phyloP scores from a whole-genome alignment of 2,113 vertebrate genomes.

The Chloropsis cyanopogon region DNA sequence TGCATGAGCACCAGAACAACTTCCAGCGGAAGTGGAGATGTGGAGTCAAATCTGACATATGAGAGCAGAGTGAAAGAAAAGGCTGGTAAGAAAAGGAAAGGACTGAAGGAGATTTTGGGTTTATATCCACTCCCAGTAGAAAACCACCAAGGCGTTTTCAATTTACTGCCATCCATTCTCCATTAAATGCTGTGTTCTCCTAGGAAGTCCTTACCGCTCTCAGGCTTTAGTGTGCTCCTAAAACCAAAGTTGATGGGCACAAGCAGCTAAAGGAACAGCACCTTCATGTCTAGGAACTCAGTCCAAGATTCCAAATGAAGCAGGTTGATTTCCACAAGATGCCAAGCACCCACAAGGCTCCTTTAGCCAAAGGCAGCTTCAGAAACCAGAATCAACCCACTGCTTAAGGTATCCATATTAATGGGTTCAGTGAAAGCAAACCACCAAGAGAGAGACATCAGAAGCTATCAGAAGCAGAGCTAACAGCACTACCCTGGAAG shows the following conservation, averaged over 20 bases:
- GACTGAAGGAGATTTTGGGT: background rate
- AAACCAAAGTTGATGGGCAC: background rate
- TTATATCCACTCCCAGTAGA: accelerated
- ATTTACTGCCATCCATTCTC: background rate
- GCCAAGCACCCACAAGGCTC: background rate
- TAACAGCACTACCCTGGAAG: background rate
- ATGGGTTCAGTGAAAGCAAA: background rate
- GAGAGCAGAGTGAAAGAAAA: background rate
- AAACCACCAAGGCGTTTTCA: background rate
- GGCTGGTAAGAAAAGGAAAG: background rate
- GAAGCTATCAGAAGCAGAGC: background rate
- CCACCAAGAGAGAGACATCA: background rate
- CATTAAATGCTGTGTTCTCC: background rate
- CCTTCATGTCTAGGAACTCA: background rate
- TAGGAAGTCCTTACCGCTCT: background rate
- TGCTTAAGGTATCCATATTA: background rate
- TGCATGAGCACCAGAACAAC: background rate
- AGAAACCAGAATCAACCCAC: background rate
- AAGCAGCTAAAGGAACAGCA: background rate
- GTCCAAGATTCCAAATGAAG: background rate
- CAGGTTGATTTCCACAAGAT: background rate
- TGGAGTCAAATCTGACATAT: background rate
- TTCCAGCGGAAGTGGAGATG: background rate
- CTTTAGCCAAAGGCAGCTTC: background rate
- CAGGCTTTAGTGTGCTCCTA: background rate